phyloP scores from a whole-genome alignment of 2,797 vertebrate species.

The Acrocephalus scirpaceus region DNA sequence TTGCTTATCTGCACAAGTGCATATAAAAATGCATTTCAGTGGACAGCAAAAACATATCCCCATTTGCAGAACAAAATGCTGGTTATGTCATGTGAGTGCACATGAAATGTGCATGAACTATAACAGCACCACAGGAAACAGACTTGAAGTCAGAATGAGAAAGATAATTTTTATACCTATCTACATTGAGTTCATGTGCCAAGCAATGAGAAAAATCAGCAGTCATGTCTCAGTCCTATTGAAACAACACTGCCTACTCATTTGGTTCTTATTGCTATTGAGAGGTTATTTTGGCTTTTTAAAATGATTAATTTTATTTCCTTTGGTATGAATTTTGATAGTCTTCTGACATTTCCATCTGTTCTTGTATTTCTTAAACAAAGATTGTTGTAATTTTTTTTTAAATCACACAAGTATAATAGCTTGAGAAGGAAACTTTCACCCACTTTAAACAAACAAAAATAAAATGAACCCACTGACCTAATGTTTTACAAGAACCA shows the following conservation, averaged over 20 bases:
- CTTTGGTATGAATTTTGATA: conserved; percentile 43
- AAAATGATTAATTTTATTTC: conserved; percentile 21
- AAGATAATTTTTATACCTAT: not conserved
- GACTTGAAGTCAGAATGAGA: not conserved
- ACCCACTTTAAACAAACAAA: conserved; percentile 49
- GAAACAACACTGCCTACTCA: not conserved
- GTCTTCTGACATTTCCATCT: conserved; percentile 45
- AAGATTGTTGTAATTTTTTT: conserved; percentile 22
- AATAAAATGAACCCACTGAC: conserved; percentile 59
- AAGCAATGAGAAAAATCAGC: conserved; percentile 1
- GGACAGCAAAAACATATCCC: not conserved
- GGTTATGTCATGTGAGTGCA: not conserved
- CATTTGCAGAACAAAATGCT: not conserved
- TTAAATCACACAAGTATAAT: not conserved
- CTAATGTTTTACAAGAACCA: conserved; percentile 72
- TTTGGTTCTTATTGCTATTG: conserved; percentile 23
- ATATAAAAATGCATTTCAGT: not conserved
- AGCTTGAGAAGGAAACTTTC: conserved; percentile 56
- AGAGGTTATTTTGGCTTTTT: conserved; percentile 21
- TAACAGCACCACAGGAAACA: not conserved
- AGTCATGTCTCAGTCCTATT: not conserved
- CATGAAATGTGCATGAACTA: not conserved
- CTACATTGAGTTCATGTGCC: not conserved
- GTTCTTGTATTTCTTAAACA: conserved; percentile 47
- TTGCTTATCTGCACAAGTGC: not conserved